Percentiles rank a stretch among this genome's conserved stretches.
phyloP scores from a whole-genome alignment of 2,888 invertebrate genomes.

The Drosophila fungiperda region DNA sequence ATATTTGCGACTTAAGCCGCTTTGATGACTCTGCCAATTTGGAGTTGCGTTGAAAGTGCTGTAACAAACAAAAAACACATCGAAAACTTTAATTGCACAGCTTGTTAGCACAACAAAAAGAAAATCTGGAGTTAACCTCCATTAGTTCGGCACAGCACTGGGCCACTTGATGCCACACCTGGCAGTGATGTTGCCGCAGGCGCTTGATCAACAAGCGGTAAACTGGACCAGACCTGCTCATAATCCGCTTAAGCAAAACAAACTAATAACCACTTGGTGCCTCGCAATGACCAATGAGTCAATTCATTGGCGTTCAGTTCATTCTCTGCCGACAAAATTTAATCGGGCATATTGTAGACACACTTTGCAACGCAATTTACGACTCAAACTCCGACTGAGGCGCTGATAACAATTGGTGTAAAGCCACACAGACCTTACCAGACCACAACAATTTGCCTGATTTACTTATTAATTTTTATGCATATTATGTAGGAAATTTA shows the following conservation, averaged over 20 bases:
- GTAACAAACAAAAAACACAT: constrained; percentile 32
- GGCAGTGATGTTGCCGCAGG: constrained; percentile 65
- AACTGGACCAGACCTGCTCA: constrained; percentile 57
- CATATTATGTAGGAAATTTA: neutral
- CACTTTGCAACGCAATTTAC: constrained; percentile 7
- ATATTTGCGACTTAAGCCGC: constrained; percentile 96
- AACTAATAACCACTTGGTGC: constrained; percentile 15
- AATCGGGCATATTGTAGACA: constrained; percentile 13
- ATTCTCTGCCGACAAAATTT: constrained; percentile 25
- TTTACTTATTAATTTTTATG: neutral
- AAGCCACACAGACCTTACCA: neutral
- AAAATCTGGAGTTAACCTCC: constrained; percentile 64
- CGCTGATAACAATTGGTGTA: constrained; percentile 30
- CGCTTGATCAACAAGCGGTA: constrained; percentile 70
- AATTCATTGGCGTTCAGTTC: constrained; percentile 13
- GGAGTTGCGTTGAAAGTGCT: constrained; percentile 93
- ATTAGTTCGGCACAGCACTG: constrained; percentile 66
- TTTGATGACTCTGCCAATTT: constrained; percentile 92
- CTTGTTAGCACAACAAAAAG: neutral
- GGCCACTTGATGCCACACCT: constrained; percentile 66
- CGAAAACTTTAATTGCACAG: constrained; percentile 9
- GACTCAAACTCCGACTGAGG: neutral
- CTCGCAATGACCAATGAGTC: constrained; percentile 32
- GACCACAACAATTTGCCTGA: neutral
- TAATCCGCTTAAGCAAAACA: constrained; percentile 39